Evolutionary conservation across 2,113 vertebrate species (phyloP).

Genomic region (Oryzias woworae): DNA sequence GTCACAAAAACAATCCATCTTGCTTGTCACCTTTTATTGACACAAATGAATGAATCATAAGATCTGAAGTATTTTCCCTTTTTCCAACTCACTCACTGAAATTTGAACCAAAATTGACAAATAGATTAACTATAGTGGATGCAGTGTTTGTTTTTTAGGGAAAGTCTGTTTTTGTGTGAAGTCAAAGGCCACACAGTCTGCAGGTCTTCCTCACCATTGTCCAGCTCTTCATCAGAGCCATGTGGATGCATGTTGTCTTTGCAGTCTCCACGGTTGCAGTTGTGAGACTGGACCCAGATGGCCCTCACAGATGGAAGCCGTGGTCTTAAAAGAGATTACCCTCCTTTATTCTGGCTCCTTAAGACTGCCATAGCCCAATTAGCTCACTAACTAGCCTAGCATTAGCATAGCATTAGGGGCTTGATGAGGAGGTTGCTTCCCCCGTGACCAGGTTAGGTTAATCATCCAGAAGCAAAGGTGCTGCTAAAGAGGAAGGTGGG

Average conservation of each 20-base stretch:
- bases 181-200: conserved; percentile 29
- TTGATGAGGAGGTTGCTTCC: neutral
- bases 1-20: neutral
- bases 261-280: conserved; percentile 25
- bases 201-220: conserved; percentile 32
- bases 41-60: neutral
- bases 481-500: too few relatives aligned
- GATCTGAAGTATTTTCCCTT: neutral
- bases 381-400: conserved; percentile 44
- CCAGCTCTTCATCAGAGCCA: conserved; percentile 23
- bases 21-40: neutral
- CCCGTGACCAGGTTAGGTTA: neutral
- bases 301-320: conserved; percentile 82
- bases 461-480: neutral
- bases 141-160: conserved; percentile 5
- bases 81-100: neutral
- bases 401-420: conserved; percentile 16
- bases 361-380: conserved; percentile 70
- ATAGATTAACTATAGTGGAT: neutral
- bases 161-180: conserved; percentile 19
- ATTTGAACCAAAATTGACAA: too few relatives aligned
- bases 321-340: conserved; percentile 84
- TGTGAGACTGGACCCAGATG: conserved; percentile 73
- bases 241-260: conserved; percentile 30
- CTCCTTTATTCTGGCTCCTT: conserved; percentile 74